phyloP scores from a whole-genome alignment of 2,797 vertebrate genomes.

The Sebastes iracundus region DNA sequence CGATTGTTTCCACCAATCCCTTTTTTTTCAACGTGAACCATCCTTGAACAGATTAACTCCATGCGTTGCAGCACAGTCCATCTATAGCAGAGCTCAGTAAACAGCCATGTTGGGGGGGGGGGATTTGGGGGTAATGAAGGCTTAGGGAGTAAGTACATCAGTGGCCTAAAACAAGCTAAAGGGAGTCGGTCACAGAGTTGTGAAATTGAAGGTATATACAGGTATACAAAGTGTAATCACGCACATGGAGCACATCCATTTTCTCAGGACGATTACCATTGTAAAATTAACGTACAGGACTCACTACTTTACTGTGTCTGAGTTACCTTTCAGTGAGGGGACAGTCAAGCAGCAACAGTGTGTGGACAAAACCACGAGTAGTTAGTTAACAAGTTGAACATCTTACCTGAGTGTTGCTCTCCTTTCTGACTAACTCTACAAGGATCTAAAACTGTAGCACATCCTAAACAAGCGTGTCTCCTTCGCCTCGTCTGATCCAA shows the following conservation, averaged over 20 bases:
- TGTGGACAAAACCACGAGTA: conserved; percentile 25
- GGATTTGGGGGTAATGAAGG: conserved; percentile 55
- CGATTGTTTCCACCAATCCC: conserved; percentile 47
- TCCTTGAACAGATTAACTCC: conserved; percentile 27
- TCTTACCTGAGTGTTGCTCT: conserved; percentile 67
- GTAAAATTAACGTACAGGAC: conserved; percentile 4
- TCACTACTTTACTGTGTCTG: neutral
- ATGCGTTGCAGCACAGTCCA: conserved; percentile 42
- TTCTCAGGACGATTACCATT: conserved; percentile 4
- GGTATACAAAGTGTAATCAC: conserved; percentile 53
- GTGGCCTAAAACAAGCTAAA: conserved; percentile 54
- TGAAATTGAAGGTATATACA: conserved; percentile 61
- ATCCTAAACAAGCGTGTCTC: neutral
- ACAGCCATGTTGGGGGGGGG: conserved; percentile 48
- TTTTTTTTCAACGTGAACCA: conserved; percentile 18
- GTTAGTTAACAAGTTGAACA: conserved; percentile 38
- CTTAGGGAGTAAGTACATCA: conserved; percentile 64
- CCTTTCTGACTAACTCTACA: conserved; percentile 3
- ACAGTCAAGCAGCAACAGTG: conserved; percentile 29
- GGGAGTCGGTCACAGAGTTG: conserved; percentile 36
- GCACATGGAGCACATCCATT: conserved; percentile 5
- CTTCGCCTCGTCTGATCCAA: conserved; percentile 30
- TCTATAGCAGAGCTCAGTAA: conserved; percentile 59
- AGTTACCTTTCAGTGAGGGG: conserved; percentile 2
- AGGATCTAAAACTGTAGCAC: neutral